Conservation (phyloP, 2,797 vertebrate genomes). For the Apogon talboti region DNA sequence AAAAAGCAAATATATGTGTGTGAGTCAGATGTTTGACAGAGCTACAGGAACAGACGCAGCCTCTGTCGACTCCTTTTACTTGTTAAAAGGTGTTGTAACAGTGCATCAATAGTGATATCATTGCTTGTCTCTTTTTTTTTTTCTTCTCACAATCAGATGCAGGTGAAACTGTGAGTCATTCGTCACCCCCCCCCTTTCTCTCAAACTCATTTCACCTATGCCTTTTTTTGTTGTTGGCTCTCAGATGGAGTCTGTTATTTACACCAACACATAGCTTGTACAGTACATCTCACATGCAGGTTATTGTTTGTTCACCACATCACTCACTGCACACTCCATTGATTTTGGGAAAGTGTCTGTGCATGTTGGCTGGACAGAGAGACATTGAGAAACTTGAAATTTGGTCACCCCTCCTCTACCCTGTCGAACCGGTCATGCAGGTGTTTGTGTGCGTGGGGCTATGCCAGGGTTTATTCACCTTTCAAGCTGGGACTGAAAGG, state of each 20-base stretch:
- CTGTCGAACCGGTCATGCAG: slow-evolving; percentile 67
- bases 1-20: background rate
- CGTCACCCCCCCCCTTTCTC: background rate
- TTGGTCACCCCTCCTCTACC: slow-evolving; percentile 39
- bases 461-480: slow-evolving; percentile 49
- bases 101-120: slow-evolving; percentile 24
- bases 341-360: slow-evolving; percentile 23
- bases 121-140: background rate
- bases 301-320: slow-evolving; percentile 27
- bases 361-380: slow-evolving; percentile 42
- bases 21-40: slow-evolving; percentile 43
- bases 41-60: background rate
- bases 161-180: slow-evolving; percentile 62
- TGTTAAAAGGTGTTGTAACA: slow-evolving; percentile 24
- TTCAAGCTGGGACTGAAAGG: slow-evolving; percentile 33
- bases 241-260: background rate
- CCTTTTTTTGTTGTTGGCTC: slow-evolving; percentile 23
- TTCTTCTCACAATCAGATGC: slow-evolving; percentile 23
- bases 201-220: slow-evolving; percentile 8
- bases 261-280: slow-evolving; percentile 44
- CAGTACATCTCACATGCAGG: slow-evolving; percentile 32
- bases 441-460: slow-evolving; percentile 39
- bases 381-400: slow-evolving; percentile 36
- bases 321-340: background rate
- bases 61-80: slow-evolving; percentile 6